Conservation (phyloP, 2,797 vertebrate species). For the Sebastes glaucus region DNA sequence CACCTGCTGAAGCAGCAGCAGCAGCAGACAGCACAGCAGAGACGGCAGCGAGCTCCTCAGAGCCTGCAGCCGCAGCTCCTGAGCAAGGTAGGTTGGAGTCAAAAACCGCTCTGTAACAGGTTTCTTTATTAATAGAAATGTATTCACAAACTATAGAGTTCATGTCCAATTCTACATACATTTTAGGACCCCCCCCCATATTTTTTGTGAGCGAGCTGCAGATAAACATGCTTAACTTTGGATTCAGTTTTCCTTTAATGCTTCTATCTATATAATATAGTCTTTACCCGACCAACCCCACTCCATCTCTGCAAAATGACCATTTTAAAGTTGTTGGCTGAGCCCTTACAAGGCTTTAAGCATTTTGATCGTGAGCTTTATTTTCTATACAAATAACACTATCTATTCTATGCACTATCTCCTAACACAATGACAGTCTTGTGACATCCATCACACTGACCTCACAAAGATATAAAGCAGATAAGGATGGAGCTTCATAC, state of each 20-base stretch:
- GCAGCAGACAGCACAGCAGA: background rate
- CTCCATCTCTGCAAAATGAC: background rate
- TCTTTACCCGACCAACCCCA: background rate
- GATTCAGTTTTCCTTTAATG: background rate
- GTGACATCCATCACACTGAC: background rate
- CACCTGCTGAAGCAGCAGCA: background rate
- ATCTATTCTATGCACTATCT: background rate
- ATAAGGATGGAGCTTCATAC: background rate
- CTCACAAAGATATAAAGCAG: background rate
- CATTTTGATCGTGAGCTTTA: background rate
- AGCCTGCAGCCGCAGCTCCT: slow-evolving; percentile 22
- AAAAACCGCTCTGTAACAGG: background rate
- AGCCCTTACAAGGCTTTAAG: background rate
- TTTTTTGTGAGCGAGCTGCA: background rate
- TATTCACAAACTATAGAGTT: background rate
- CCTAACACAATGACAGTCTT: background rate
- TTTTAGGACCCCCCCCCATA: too few relatives aligned
- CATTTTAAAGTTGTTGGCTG: background rate
- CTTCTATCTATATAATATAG: background rate
- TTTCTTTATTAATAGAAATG: background rate
- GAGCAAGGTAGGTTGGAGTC: slow-evolving; percentile 54
- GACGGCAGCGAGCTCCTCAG: background rate
- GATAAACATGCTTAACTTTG: background rate
- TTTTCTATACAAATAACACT: slow-evolving; percentile 36
- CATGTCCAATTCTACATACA: background rate